Evolutionary conservation across 2,797 vertebrate species (phyloP).

Genomic region (Lindbergichthys nudifrons): DNA sequence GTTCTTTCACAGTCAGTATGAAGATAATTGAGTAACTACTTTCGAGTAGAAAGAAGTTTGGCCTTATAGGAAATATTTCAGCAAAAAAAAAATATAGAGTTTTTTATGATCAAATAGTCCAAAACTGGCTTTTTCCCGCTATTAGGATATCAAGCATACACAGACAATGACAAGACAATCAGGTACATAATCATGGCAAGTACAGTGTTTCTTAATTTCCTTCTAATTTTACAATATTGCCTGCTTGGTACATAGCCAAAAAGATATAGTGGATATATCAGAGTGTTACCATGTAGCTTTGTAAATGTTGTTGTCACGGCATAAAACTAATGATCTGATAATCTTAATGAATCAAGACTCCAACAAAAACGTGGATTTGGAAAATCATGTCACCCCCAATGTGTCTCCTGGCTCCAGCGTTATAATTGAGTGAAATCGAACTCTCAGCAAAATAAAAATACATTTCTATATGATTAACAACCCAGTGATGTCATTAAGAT

Average conservation of each 20-base stretch:
- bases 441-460: no score
- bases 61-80: neutral
- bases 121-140: neutral
- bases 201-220: no score
- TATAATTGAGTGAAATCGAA: neutral
- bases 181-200: neutral
- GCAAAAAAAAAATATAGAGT: slow-evolving; percentile 14
- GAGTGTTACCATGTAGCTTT: no score
- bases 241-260: no score
- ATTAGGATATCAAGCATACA: neutral
- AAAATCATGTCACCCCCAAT: no score
- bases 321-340: no score
- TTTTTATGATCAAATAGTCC: slow-evolving; percentile 33
- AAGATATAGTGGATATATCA: no score
- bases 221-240: no score
- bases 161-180: neutral
- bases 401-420: neutral
- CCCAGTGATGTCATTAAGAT: neutral
- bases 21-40: neutral
- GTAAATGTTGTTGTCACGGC: no score
- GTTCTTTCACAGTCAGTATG: neutral
- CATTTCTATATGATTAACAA: no score
- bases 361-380: no score
- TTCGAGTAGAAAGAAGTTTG: neutral
- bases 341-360: no score